Conservation (phyloP, 2,888 invertebrate species). For the Caprella mutica region DNA sequence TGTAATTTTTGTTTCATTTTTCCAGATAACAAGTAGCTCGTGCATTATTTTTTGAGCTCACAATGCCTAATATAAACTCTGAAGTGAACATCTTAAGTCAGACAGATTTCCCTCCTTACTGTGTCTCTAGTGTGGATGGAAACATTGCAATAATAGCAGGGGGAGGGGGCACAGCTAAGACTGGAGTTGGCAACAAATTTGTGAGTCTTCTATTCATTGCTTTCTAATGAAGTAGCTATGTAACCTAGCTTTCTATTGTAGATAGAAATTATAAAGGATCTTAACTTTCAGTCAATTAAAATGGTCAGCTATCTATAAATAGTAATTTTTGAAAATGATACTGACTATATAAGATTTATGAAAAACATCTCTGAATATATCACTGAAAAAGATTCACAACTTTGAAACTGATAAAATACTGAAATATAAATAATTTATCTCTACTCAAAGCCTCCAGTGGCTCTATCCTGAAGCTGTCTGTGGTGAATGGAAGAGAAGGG, state of each 20-base stretch:
- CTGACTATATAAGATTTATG: too few relatives aligned
- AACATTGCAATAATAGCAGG: conserved; percentile 91
- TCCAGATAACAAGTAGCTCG: too few relatives aligned
- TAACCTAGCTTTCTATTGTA: not conserved
- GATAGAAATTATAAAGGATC: not conserved
- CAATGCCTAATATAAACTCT: too few relatives aligned
- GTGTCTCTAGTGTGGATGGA: conserved; percentile 77
- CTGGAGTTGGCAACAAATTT: conserved; percentile 94
- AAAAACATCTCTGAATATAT: not conserved
- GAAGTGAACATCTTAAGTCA: conserved; percentile 26
- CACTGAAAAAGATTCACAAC: too few relatives aligned
- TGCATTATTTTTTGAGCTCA: too few relatives aligned
- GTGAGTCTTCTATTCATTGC: conserved; percentile 51
- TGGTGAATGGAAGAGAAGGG: too few relatives aligned
- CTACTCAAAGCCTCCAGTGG: too few relatives aligned
- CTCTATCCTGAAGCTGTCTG: too few relatives aligned
- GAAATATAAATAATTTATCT: too few relatives aligned
- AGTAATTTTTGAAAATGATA: not conserved
- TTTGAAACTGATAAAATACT: too few relatives aligned
- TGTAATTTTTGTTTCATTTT: too few relatives aligned
- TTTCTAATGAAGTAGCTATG: not conserved
- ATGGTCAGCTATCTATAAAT: too few relatives aligned
- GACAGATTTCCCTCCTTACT: conserved; percentile 87
- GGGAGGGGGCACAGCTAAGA: conserved; percentile 92
- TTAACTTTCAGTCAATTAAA: not conserved